A percentile compares a stretch with the other conserved stretches of the same genome.
Conservation (phyloP, 1,140 invertebrate genomes). For the Diachasmimorpha longicaudata region DNA sequence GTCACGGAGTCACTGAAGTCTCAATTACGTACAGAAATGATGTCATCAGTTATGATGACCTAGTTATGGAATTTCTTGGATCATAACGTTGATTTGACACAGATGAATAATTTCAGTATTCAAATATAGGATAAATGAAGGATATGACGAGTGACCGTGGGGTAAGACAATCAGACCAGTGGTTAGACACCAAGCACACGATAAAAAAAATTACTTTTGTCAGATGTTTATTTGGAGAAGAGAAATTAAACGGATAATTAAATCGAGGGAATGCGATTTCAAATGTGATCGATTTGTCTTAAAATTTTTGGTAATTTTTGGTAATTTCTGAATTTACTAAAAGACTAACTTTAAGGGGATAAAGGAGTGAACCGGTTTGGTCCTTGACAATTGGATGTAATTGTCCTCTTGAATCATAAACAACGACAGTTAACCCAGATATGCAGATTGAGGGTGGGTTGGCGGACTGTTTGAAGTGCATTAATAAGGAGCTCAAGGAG, state of each 20-base stretch:
- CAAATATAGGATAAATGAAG: background rate
- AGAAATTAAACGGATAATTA: too few species aligned
- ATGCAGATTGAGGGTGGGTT: background rate
- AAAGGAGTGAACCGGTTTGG: background rate
- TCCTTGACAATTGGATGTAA: slow-evolving; percentile 14
- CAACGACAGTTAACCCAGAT: slow-evolving; percentile 7
- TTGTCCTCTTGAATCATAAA: slow-evolving; percentile 19
- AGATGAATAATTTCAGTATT: background rate
- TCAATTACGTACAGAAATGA: background rate
- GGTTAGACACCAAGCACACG: too few species aligned
- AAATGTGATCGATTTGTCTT: too few species aligned
- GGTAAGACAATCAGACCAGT: background rate
- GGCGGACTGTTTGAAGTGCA: background rate
- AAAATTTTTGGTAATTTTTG: too few species aligned
- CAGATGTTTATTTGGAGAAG: too few species aligned
- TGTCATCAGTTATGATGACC: background rate
- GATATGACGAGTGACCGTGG: background rate
- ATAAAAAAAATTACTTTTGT: background rate
- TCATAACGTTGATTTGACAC: background rate
- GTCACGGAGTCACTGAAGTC: background rate
- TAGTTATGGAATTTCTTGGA: background rate
- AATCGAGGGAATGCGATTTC: too few species aligned
- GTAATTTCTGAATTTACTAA: too few species aligned
- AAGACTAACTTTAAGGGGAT: background rate
- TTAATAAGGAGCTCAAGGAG: slow-evolving; percentile 14